These are phyloP conservation scores for Phylloscopus whistleri DNA, from an alignment of 2,113 vertebrate genomes.

Conservation along the genomic window DNA sequence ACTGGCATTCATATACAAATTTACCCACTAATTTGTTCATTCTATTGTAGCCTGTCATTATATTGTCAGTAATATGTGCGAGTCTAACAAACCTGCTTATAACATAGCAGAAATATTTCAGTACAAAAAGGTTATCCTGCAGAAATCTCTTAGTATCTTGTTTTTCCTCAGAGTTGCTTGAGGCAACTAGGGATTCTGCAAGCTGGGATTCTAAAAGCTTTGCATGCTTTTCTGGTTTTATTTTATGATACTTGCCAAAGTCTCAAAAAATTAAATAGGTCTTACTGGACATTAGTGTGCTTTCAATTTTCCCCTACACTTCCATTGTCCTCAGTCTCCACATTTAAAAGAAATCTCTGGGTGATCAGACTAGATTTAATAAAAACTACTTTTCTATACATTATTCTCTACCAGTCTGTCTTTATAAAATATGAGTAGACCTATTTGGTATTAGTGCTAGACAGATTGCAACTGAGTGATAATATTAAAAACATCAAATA, in stretches of 20 bases:
- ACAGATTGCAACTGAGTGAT: neutral
- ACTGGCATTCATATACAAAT: neutral
- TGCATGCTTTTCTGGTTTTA: neutral
- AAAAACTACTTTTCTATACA: neutral
- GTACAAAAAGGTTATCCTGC: neutral
- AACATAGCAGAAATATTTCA: neutral
- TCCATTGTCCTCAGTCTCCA: neutral
- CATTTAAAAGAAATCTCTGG: neutral
- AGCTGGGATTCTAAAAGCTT: neutral
- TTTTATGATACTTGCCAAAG: neutral
- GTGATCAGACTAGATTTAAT: neutral
- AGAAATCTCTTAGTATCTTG: neutral
- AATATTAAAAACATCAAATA: neutral
- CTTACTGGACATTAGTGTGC: neutral
- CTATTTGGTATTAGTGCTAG: neutral
- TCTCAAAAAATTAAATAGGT: neutral
- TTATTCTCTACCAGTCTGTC: neutral
- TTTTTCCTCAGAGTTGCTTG: neutral
- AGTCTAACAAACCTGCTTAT: neutral
- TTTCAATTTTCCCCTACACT: neutral
- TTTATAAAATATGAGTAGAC: neutral
- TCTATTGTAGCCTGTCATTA: neutral
- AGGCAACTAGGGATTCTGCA: neutral
- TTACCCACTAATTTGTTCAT: neutral
- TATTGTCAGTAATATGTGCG: neutral